Percentiles rank a stretch among this genome's conserved stretches.
phyloP scores from a whole-genome alignment of 2,888 invertebrate species.

The Protonemura montana region DNA sequence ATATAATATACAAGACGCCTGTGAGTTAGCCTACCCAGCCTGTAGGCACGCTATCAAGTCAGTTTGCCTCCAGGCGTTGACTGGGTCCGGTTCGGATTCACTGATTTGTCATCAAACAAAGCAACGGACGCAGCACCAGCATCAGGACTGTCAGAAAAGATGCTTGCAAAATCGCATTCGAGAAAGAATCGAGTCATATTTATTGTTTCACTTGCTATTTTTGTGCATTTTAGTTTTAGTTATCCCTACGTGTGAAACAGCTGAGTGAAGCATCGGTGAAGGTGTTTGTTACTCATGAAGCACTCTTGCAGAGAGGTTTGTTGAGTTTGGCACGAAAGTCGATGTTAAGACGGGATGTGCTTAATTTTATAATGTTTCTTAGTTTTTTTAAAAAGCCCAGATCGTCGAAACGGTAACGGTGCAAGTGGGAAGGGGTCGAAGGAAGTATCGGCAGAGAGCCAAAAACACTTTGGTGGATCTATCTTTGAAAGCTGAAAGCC shows the following conservation, averaged over 20 bases:
- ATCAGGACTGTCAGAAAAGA: background rate
- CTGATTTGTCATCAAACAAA: background rate
- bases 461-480: constrained; percentile 19
- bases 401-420: constrained; percentile 31
- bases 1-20: background rate
- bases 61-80: background rate
- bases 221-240: background rate
- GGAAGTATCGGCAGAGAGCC: constrained; percentile 35
- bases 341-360: constrained; percentile 33
- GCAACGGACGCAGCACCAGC: background rate
- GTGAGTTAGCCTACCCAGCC: background rate
- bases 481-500: constrained; percentile 33
- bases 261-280: constrained; percentile 22
- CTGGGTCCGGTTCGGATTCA: background rate
- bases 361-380: constrained; percentile 36
- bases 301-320: constrained; percentile 33
- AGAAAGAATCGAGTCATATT: constrained; percentile 17
- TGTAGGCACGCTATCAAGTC: background rate
- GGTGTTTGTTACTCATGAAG: constrained; percentile 17
- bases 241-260: background rate
- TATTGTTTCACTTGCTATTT: constrained; percentile 31
- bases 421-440: constrained; percentile 27
- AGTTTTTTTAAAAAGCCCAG: constrained; percentile 26
- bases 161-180: background rate
- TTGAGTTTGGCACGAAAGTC: constrained; percentile 38